Evolutionary conservation across 2,113 vertebrate species (phyloP).

Genomic region (Leiothrix lutea): DNA sequence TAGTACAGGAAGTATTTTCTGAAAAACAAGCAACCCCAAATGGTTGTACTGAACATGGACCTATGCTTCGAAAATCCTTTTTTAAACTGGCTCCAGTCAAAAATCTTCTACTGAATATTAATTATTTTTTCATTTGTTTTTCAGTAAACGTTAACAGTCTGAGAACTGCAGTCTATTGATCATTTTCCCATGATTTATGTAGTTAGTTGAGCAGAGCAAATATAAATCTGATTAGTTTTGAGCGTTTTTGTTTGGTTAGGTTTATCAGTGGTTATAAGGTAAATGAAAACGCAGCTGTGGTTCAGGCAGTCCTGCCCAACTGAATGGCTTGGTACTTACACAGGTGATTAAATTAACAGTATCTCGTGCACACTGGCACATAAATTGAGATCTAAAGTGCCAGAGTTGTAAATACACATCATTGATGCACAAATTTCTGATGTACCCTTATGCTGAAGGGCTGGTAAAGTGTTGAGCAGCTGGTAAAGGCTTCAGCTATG

Average conservation of each 20-base stretch:
- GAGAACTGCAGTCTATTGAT: background rate
- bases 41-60: background rate
- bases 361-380: background rate
- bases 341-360: background rate
- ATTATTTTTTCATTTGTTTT: background rate
- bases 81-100: background rate
- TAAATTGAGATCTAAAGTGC: background rate
- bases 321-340: background rate
- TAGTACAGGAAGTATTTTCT: background rate
- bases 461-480: background rate
- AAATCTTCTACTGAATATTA: background rate
- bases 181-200: background rate
- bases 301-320: background rate
- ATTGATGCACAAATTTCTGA: background rate
- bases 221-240: background rate
- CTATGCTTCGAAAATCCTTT: background rate
- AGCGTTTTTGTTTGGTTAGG: background rate
- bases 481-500: background rate
- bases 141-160: background rate
- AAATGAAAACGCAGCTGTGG: background rate
- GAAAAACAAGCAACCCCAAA: background rate
- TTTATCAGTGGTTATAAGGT: background rate
- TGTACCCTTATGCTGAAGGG: background rate
- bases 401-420: background rate
- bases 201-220: background rate